Conservation (phyloP, 2,113 vertebrate genomes). For the Progne subis region DNA sequence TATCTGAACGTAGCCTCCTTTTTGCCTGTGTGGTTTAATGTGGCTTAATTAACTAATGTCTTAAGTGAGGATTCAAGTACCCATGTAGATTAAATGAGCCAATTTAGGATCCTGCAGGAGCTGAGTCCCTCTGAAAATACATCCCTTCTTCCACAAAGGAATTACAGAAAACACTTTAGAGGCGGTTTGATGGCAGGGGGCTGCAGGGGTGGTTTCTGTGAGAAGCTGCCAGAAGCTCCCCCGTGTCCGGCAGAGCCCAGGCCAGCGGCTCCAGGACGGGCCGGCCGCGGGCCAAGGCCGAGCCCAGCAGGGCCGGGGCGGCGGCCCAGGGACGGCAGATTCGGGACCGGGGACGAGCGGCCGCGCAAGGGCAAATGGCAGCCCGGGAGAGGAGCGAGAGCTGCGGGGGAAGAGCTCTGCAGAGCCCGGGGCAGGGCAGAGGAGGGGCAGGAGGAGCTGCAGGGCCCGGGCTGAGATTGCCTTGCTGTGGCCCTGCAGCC, state of each 20-base stretch:
- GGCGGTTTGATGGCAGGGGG: neutral
- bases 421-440: neutral
- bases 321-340: neutral
- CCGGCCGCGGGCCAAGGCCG: too few relatives aligned
- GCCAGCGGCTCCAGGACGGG: fast-evolving
- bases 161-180: constrained; percentile 18
- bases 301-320: neutral
- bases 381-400: neutral
- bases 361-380: neutral
- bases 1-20: constrained; percentile 71
- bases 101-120: constrained; percentile 73
- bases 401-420: neutral
- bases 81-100: constrained; percentile 73
- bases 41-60: constrained; percentile 79
- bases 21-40: constrained; percentile 68
- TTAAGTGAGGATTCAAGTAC: constrained; percentile 74
- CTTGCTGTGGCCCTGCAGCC: neutral
- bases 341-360: fast-evolving
- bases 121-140: constrained; percentile 52
- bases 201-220: neutral
- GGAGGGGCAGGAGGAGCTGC: neutral
- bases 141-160: constrained; percentile 12
- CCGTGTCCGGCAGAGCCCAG: neutral
- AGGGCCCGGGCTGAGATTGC: fast-evolving
- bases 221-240: neutral